phyloP scores from a whole-genome alignment of 2,797 vertebrate species.

The Siniperca undulata region DNA sequence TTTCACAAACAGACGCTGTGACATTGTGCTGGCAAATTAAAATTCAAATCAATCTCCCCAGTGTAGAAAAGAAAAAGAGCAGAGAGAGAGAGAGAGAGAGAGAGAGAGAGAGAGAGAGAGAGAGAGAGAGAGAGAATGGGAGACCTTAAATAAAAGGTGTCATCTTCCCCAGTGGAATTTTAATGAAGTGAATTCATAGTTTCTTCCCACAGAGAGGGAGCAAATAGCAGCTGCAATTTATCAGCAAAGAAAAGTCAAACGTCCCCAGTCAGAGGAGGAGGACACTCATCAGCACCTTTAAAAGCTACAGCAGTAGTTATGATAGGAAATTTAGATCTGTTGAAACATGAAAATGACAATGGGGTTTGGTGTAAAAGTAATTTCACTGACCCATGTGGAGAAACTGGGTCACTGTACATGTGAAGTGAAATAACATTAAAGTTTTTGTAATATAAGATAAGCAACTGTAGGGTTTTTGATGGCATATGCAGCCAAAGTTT shows the following conservation, averaged over 20 bases:
- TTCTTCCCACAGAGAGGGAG: conserved; percentile 40
- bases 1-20: conserved; percentile 68
- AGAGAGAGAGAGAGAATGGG: conserved; percentile 10
- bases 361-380: conserved; percentile 11
- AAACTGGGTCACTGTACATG: conserved; percentile 35
- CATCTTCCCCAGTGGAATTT: conserved; percentile 68
- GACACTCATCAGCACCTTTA: conserved; percentile 27
- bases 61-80: conserved; percentile 39
- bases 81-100: background rate
- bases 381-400: background rate
- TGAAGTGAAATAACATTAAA: background rate
- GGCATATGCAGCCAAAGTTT: background rate
- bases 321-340: conserved; percentile 14
- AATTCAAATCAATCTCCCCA: conserved; percentile 67
- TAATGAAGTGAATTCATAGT: conserved; percentile 69
- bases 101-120: background rate
- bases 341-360: conserved; percentile 9
- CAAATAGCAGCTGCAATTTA: conserved; percentile 60
- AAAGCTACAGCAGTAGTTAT: conserved; percentile 20
- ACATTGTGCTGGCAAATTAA: conserved; percentile 70
- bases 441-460: background rate
- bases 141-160: conserved; percentile 72
- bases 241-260: conserved; percentile 60
- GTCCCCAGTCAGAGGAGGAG: conserved; percentile 33
- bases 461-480: background rate